Percentiles rank a stretch among this genome's conserved stretches.
Conservation (phyloP, 1,140 invertebrate genomes). For the Cryptotermes secundus region DNA sequence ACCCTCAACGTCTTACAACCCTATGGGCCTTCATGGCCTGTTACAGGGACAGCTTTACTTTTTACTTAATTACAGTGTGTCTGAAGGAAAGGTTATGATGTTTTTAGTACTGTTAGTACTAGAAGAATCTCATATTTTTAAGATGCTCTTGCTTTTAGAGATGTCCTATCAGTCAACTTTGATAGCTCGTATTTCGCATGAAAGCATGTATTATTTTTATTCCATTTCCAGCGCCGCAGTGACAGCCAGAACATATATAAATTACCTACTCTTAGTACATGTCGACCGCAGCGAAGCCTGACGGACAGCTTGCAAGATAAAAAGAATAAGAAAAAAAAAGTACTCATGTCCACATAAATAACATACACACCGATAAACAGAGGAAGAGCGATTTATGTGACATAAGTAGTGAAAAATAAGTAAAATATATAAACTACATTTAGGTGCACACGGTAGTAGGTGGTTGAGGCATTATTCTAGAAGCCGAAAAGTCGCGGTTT, state of each 20-base stretch:
- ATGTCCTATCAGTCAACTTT: not conserved
- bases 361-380: not conserved
- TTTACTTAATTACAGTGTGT: too few relatives aligned
- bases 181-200: constrained; percentile 9
- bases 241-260: not conserved
- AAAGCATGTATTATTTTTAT: not conserved
- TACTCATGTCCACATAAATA: not conserved
- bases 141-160: not conserved
- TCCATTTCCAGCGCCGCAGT: not conserved
- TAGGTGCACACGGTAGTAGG: too few relatives aligned
- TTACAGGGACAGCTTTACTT: too few relatives aligned
- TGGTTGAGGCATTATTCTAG: too few relatives aligned
- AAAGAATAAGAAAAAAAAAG: too few relatives aligned
- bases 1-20: too few relatives aligned
- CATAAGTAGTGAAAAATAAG: not conserved
- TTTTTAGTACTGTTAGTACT: not conserved
- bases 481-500: too few relatives aligned
- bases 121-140: too few relatives aligned
- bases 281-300: constrained; percentile 8
- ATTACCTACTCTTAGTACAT: constrained; percentile 9
- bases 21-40: too few relatives aligned
- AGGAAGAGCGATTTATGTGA: not conserved
- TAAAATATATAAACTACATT: too few relatives aligned
- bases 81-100: too few relatives aligned
- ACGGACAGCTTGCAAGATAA: not conserved